Base-by-base conservation (phyloP, 2,888 invertebrate genomes). In the Himalopsyche tibetana region DNA sequence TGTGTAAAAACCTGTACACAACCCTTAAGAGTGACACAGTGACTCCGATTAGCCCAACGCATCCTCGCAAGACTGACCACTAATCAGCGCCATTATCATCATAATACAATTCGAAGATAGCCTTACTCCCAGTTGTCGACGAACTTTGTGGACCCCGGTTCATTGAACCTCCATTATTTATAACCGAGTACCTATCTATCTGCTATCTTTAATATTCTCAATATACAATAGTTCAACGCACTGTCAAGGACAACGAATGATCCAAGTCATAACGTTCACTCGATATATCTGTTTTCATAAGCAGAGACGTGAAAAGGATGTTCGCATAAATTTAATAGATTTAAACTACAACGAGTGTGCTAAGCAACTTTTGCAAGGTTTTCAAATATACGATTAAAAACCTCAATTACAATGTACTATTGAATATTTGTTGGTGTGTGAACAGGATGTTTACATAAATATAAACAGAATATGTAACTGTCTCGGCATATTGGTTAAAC, bases 61-160 rank as follows among this genome's bases (percentile, higher is more conserved):
- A 56, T 63, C 28, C 63, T 63, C 63, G n/a, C 19, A 28, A 63
- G 63, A 63, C 19, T 8, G 63, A 19, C 28, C 6, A 15, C 28
- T 63, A 63, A 63, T 63, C 63, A 63, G 63, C 63, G 28, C 12
- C 63, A 63, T 63, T 63, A 63, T 63, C 63, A 63, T 63, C 63
- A 63, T 63, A 63, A 63, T 63, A 63, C 19, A 15, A 63, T 63
- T 63, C 28, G 63, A 63, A 63, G 63, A 63, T 63, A 63, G 19
- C 63, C 63, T 63, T 63, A 63, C 63, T 63, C 63, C 63, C 19
- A 19, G 63, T 63, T 63, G 63, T n/a, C 63, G 63, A 28, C 63
- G 63, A 63, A 63, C 63, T 63, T 11, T 63, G 63, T 19, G n/a
- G 19, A 63, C 19, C 63, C 28, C 19, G 63, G 63, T 63, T 63